Base-by-base conservation (phyloP, 2,113 vertebrate species). In the Thymallus thymallus region DNA sequence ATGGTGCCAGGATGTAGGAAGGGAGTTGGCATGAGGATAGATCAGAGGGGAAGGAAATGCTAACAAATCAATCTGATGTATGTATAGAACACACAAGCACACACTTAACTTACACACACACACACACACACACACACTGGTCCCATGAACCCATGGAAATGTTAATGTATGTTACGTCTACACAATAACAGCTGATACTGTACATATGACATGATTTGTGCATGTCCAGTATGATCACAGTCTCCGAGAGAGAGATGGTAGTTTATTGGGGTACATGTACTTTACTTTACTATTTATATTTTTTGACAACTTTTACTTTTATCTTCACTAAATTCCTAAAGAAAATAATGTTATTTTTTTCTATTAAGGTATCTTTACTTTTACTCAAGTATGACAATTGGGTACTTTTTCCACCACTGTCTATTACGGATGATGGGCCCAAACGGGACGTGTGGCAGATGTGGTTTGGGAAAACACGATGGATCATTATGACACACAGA, bases 1-100 rank as follows among this genome's bases (percentile, higher is more conserved):
- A 84, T 51, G 65, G 56, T 75, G 74, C 71, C 70, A 73, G 76
- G 76, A 69, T 79, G 64, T 68, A 78, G 73, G 79, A 79, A 74
- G 71, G 35, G 56, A 61, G 72, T 72, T 51, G 66, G 68, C 74
- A 76, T 41, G 66, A 69, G 74, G 69, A 55, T 71, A 67, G 74
- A 81, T 26, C 26, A 26, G 26, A 26, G 26, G 26, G 1, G 26
- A 41, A 78, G 76, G 46, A 76, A 76, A 79, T 69, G 22, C 30
- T 70, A 30, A 64, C 13, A 13, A 18, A 26, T 13, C 62, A 26
- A 29, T 35, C 23, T 18, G 63, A 32, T 20, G 16, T 32, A 18
- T 71, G 29, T 30, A 68, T 41, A 64, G 26, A 10, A 55, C 51
- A 56, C 48, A 29, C 48, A 26, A 14, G 18, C 48, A 56, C 61